Evolutionary conservation across 1,140 invertebrate species (phyloP).

Genomic region (Cepaea nemoralis): DNA sequence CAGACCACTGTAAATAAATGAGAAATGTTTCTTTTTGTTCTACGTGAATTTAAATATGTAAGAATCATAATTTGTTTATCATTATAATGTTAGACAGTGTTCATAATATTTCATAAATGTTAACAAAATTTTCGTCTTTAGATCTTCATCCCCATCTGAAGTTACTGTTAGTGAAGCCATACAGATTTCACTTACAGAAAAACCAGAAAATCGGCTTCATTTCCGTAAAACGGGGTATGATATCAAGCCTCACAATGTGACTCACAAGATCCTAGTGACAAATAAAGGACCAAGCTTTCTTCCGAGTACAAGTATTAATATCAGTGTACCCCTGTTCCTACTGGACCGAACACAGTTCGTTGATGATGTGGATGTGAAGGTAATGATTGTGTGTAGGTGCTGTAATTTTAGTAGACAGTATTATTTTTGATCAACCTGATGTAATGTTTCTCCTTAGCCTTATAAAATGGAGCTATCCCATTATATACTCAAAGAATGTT

Average conservation of each 20-base stretch:
- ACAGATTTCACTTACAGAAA: background rate
- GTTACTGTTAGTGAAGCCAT: background rate
- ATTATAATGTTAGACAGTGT: too few species aligned
- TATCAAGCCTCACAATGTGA: background rate
- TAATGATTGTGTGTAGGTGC: too few species aligned
- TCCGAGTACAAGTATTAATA: background rate
- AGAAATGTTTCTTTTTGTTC: too few species aligned
- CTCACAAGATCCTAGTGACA: slow-evolving; percentile 11
- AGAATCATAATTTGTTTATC: too few species aligned
- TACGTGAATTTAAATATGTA: too few species aligned
- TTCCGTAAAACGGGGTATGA: background rate
- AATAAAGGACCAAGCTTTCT: slow-evolving; percentile 29
- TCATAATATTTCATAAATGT: too few species aligned
- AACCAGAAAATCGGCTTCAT: background rate
- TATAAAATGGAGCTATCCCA: too few species aligned
- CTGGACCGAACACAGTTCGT: background rate
- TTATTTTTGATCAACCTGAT: too few species aligned
- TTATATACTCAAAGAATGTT: too few species aligned
- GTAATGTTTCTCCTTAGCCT: too few species aligned
- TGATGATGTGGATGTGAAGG: slow-evolving; percentile 8
- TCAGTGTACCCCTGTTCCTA: slow-evolving; percentile 7
- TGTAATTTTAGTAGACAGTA: too few species aligned
- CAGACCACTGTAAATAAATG: too few species aligned
- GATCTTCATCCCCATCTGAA: slow-evolving; percentile 23
- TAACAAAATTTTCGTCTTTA: background rate